phyloP scores from a whole-genome alignment of 64 coral and sea anemone species.

The Porites lutea region DNA sequence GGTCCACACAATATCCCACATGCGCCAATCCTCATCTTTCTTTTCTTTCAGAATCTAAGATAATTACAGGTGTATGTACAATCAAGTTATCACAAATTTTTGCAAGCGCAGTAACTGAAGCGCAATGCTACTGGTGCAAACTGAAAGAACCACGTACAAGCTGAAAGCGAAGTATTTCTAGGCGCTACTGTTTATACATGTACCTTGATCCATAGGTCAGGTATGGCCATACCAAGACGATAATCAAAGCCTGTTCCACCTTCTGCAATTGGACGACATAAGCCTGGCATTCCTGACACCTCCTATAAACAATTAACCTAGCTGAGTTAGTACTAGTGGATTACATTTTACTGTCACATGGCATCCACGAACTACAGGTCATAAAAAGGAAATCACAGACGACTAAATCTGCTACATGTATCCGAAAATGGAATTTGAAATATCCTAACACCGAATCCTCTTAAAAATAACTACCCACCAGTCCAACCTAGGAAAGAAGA shows the following conservation, averaged over 20 bases:
- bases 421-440: too few relatives aligned
- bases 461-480: too few relatives aligned
- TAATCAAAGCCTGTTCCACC: slow-evolving; percentile 95
- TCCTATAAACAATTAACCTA: slow-evolving; percentile 33
- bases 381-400: too few relatives aligned
- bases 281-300: slow-evolving; percentile 94
- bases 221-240: slow-evolving; percentile 91
- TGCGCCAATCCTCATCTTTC: slow-evolving; percentile 94
- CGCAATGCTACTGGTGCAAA: too few relatives aligned
- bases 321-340: background rate
- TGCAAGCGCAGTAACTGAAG: background rate
- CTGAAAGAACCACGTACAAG: too few relatives aligned
- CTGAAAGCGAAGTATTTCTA: too few relatives aligned
- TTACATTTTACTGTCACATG: too few relatives aligned
- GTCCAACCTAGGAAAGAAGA: too few relatives aligned
- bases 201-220: slow-evolving; percentile 97
- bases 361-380: too few relatives aligned
- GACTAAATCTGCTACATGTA: too few relatives aligned
- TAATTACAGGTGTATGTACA: background rate
- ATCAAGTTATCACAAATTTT: background rate
- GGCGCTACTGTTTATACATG: too few relatives aligned
- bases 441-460: too few relatives aligned
- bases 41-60: slow-evolving; percentile 74
- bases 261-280: slow-evolving; percentile 85
- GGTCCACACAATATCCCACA: slow-evolving; percentile 73